Evolutionary conservation across 2,888 invertebrate genomes (phyloP).

Genomic region (Palloptera scutellata): DNA sequence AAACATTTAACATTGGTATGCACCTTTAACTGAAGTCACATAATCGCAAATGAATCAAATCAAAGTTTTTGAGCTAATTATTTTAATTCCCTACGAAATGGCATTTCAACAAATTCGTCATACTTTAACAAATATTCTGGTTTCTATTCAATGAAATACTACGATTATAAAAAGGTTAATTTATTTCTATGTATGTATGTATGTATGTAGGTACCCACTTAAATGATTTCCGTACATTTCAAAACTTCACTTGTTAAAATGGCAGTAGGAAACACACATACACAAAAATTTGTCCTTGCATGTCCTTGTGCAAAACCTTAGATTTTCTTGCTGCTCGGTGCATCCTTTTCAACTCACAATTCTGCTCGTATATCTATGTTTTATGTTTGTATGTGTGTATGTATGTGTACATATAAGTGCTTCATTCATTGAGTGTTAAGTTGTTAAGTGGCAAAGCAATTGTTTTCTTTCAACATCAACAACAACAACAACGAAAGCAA

Average conservation of each 20-base stretch:
- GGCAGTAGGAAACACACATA: no score
- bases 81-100: no score
- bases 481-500: constrained; percentile 36
- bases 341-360: neutral
- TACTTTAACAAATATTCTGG: no score
- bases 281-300: no score
- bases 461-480: constrained; percentile 58
- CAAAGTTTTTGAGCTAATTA: no score
- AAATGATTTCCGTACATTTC: neutral
- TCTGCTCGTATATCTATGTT: constrained; percentile 1
- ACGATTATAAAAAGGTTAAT: constrained; percentile 10
- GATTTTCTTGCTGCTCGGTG: neutral
- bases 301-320: neutral
- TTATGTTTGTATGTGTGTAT: constrained; percentile 6
- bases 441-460: constrained; percentile 61
- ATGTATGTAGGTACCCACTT: neutral
- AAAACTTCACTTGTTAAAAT: no score
- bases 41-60: no score
- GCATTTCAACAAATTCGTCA: no score
- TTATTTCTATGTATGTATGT: constrained; percentile 17
- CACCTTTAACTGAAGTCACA: no score
- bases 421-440: constrained; percentile 47
- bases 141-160: no score
- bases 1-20: no score
- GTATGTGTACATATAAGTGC: constrained; percentile 16